These are phyloP conservation scores for Gorsachius goisagi DNA, from an alignment of 2,113 vertebrate genomes.

Conservation along the genomic window DNA sequence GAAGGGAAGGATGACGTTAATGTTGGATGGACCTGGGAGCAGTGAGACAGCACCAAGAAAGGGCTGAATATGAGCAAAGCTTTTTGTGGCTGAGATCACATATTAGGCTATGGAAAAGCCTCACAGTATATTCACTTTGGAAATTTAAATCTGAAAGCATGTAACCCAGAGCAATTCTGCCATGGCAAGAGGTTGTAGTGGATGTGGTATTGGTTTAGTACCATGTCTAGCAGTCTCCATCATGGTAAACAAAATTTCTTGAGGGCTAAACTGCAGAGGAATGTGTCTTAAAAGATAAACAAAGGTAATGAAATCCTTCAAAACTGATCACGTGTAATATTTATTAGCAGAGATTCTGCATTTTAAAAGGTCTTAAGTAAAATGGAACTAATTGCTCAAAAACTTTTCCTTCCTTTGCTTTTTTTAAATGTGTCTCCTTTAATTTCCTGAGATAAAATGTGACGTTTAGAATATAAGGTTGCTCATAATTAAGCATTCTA, in stretches of 20 bases:
- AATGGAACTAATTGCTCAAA: slow-evolving; percentile 42
- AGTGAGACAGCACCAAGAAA: neutral
- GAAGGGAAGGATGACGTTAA: neutral
- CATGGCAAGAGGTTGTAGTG: neutral
- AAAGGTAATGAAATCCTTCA: slow-evolving; percentile 27
- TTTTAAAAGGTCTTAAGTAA: neutral
- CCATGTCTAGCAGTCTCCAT: neutral
- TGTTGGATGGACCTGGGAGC: neutral
- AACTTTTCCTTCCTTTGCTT: slow-evolving; percentile 39
- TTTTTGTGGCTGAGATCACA: neutral
- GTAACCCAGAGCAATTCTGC: neutral
- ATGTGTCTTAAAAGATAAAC: slow-evolving; percentile 12
- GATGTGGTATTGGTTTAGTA: neutral
- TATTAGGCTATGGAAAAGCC: neutral
- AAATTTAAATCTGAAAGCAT: neutral
- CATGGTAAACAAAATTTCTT: neutral
- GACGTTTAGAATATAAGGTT: slow-evolving; percentile 3
- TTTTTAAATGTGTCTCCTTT: slow-evolving; percentile 22
- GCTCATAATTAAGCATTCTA: slow-evolving; percentile 55
- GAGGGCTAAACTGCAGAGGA: neutral
- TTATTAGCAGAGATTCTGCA: slow-evolving; percentile 36
- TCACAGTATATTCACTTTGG: neutral
- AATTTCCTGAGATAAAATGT: slow-evolving; percentile 62
- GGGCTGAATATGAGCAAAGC: neutral
- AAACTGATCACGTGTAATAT: slow-evolving; percentile 28